Base-by-base conservation (phyloP, 1,140 invertebrate genomes). In the Monomorium pharaonis region DNA sequence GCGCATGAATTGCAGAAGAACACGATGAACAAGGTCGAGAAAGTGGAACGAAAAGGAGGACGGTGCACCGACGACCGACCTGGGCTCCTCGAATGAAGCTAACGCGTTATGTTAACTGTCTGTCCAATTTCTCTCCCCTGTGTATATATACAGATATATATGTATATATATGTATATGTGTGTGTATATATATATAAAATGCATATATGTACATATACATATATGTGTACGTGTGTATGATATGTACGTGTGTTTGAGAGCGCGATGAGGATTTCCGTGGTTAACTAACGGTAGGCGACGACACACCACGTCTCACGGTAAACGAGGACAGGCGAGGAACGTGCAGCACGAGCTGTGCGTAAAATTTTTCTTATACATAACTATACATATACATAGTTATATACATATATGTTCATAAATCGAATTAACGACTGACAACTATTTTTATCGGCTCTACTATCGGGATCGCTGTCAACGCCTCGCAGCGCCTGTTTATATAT, bases 81-180 rank as follows among this genome's bases (percentile, higher is more conserved):
- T 85, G 80, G 85, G 76, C 89, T 89, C 74, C 88, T 92, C 86
- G 90, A 88, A 86, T 86, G 85, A 89, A 91, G 87, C 67, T 90
- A 84, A 92, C 86, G 90, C 89, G 74, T 85, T 87, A 92, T 88
- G 89, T 91, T 89, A 91, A 91, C 84, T 90, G 89, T 91, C 86
- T 91, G 88, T 92, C 86, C 85, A 91, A 56, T 87, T 86, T 90
- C 86, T 80, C 89, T 80, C 75, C 87, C 67, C 49, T 89, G 72
- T 92, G 78, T 92, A 89, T 91, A 88, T 89, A 89, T 76, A 81
- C 72, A 89, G 86, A 84, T 91, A 90, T 93, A 77, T 85, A 86
- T 87, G 78, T 12, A 21, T 49, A 70, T 74, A 77, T 54, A 74
- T 85, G 78, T 37, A 63, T 69, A 83, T 63, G 72, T 78, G 70